Conservation (phyloP, 2,888 invertebrate genomes). For the Neoitamus cyanurus region DNA sequence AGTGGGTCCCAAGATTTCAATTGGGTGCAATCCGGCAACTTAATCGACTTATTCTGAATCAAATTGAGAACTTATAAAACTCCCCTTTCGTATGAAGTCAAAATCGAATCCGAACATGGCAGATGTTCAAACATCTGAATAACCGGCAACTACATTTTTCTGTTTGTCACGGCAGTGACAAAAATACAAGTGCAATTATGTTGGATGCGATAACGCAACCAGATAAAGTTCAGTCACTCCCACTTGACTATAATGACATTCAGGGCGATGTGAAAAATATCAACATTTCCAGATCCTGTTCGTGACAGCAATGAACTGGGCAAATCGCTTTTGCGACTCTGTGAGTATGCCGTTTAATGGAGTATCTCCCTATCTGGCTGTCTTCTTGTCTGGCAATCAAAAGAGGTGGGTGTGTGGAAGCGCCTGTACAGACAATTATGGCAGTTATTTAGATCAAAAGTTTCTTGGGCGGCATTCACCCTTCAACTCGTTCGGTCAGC, state of each 20-base stretch:
- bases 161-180: not conserved
- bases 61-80: no score
- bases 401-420: not conserved
- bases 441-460: not conserved
- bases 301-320: not conserved
- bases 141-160: not conserved
- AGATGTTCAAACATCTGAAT: not conserved
- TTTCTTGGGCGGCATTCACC: not conserved
- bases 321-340: not conserved
- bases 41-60: no score
- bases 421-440: not conserved
- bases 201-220: not conserved
- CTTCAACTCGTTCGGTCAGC: slow-evolving; percentile 9
- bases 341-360: not conserved
- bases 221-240: not conserved
- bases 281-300: not conserved
- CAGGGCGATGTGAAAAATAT: not conserved
- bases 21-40: no score
- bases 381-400: not conserved
- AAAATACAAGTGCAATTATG: not conserved
- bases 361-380: not conserved
- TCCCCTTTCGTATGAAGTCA: no score
- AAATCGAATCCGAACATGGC: no score
- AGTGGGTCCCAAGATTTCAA: no score
- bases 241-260: not conserved